phyloP scores from a whole-genome alignment of 2,888 invertebrate genomes.

The Campaea margaritaria region DNA sequence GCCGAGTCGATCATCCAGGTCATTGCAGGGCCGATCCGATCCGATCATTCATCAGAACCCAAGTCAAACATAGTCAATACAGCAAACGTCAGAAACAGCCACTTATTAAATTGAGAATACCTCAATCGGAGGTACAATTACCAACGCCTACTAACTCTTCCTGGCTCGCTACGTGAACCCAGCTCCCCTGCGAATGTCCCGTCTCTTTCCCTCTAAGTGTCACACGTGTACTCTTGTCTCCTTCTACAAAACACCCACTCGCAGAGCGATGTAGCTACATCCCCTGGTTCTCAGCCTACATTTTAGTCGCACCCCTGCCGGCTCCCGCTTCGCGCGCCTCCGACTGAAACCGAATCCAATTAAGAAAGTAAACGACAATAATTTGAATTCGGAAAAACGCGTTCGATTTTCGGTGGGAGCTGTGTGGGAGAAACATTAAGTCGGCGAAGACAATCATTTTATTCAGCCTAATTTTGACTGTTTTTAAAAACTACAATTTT shows the following conservation, averaged over 20 bases:
- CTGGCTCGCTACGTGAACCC: conserved; percentile 66
- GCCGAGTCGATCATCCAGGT: conserved; percentile 14
- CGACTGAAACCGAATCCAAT: conserved; percentile 1
- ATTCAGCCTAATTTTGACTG: conserved; percentile 18
- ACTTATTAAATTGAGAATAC: conserved; percentile 72
- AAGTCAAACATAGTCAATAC: conserved; percentile 2
- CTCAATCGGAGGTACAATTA: conserved; percentile 73
- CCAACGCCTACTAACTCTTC: conserved; percentile 77
- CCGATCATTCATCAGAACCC: background rate
- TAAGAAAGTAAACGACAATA: conserved; percentile 30
- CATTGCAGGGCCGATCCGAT: conserved; percentile 4
- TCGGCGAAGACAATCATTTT: conserved; percentile 11
- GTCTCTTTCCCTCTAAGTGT: conserved; percentile 46
- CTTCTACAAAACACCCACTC: conserved; percentile 73
- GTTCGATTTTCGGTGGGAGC: conserved; percentile 23
- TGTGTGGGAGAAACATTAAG: conserved; percentile 11
- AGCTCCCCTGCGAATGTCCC: conserved; percentile 54
- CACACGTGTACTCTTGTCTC: conserved; percentile 47
- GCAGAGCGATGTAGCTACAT: conserved; percentile 55
- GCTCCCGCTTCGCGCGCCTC: conserved; percentile 48
- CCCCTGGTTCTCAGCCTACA: conserved; percentile 72
- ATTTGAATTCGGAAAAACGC: conserved; percentile 28
- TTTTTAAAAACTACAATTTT: conserved; percentile 15
- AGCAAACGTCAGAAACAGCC: conserved; percentile 40
- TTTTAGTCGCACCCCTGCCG: conserved; percentile 68